Evolutionary conservation across 1,140 invertebrate species (phyloP).

Genomic region (Brachionus rubens): DNA sequence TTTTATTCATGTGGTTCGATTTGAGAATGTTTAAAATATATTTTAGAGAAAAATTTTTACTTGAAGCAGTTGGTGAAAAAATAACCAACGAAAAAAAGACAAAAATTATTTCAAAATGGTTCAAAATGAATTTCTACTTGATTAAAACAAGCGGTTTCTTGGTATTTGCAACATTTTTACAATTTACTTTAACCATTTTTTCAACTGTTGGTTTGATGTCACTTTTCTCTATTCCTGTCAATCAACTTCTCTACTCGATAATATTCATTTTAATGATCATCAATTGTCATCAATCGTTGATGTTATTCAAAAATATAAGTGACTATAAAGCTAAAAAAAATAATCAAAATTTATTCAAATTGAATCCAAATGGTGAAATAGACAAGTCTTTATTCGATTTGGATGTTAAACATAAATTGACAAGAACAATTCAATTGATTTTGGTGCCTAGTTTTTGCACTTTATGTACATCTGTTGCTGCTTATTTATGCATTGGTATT

Average conservation of each 20-base stretch:
- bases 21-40: slow-evolving; percentile 13
- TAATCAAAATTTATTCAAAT: neutral
- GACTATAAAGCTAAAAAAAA: slow-evolving; percentile 4
- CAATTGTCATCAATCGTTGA: slow-evolving; percentile 33
- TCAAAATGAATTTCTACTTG: slow-evolving; percentile 1
- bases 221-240: neutral
- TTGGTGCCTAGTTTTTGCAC: slow-evolving; percentile 41
- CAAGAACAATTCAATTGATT: slow-evolving; percentile 8
- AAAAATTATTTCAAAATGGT: slow-evolving; percentile 13
- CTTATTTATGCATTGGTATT: slow-evolving; percentile 16
- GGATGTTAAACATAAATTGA: slow-evolving; percentile 4
- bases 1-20: slow-evolving; percentile 40
- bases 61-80: neutral
- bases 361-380: neutral
- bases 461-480: neutral
- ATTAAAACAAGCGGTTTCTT: slow-evolving; percentile 30
- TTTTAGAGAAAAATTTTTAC: slow-evolving; percentile 11
- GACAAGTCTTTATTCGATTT: slow-evolving; percentile 6
- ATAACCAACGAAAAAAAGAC: neutral
- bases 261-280: slow-evolving; percentile 42
- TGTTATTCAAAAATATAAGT: slow-evolving; percentile 40
- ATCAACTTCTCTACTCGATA: slow-evolving; percentile 20
- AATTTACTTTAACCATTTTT: slow-evolving; percentile 14
- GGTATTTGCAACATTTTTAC: slow-evolving; percentile 30
- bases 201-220: slow-evolving; percentile 27